Evolutionary conservation across 2,797 vertebrate species (phyloP), one percentile per base, ranked within the genome.

Genomic region (Manis javanica): DNA sequence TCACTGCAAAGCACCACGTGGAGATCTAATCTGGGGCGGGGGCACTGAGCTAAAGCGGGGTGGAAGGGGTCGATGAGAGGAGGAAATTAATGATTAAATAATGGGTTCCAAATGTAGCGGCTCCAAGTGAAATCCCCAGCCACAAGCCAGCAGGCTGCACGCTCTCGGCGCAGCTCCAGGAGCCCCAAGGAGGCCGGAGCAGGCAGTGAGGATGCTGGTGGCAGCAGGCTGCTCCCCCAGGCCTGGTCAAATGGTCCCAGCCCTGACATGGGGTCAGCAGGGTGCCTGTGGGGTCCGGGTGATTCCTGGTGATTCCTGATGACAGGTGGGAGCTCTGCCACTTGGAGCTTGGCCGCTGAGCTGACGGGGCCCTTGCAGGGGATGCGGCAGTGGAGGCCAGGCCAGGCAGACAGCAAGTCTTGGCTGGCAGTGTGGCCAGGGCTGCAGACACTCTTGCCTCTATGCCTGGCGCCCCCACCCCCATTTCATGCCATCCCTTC

Each of bases 21-120:
- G 97, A 97, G 97, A 98, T 97, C 89, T 97, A 98, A 98, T 98
- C 97, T 97, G 96, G 96, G 97, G 97, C 55, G 84, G 97, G 97
- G 97, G 97, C 74, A 75, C 94, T 29, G 74, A 95, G 95, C 96
- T 89, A 96, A 96, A 97, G 97, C 95, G 39, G 88, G 94, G 97
- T 96, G 95, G 97, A 97, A 97, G 94, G 95, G 98, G 96, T 97
- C 96, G 97, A 95, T 68, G 97, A 98, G 96, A 88, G 83, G 98
- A 98, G 98, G 98, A 98, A 98, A 98, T 98, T 98, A 98, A 98
- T 98, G 98, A 98, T 93, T 98, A 98, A 98, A 98, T 98, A 98
- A 98, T 98, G 97, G 98, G 78, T 98, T 98, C 98, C 98, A 99
- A 98, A 98, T 99, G 98, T 97, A 97, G 97, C 95, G 66, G 96